These are phyloP conservation scores for Coregonus sp. DNA, from an alignment of 2,797 vertebrate species.

Conservation along the genomic window DNA sequence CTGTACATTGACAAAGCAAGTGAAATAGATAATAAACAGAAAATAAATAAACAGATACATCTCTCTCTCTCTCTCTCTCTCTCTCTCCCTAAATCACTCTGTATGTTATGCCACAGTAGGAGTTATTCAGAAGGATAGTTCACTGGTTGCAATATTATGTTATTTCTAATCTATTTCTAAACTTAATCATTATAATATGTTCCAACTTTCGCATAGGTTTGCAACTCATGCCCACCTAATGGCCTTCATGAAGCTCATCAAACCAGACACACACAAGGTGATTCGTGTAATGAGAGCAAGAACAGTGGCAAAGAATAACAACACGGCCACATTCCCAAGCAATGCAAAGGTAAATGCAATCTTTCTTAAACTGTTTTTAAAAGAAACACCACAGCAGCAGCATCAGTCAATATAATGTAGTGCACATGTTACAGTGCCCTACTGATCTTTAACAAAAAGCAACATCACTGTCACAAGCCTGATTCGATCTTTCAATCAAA, in stretches of 20 bases:
- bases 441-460: no score
- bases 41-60: neutral
- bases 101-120: no score
- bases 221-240: neutral
- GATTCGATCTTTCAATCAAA: no score
- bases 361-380: neutral
- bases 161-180: neutral
- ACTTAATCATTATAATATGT: neutral
- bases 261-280: neutral
- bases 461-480: no score
- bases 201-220: neutral
- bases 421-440: neutral
- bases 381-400: neutral
- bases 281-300: neutral
- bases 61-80: neutral
- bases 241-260: neutral
- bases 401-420: neutral
- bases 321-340: neutral
- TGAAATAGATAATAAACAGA: no score
- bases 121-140: no score
- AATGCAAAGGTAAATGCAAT: neutral
- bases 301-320: neutral
- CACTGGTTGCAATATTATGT: no score
- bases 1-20: no score
- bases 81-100: neutral